phyloP scores from a whole-genome alignment of 2,888 invertebrate species.

The Physocephala rufipes region DNA sequence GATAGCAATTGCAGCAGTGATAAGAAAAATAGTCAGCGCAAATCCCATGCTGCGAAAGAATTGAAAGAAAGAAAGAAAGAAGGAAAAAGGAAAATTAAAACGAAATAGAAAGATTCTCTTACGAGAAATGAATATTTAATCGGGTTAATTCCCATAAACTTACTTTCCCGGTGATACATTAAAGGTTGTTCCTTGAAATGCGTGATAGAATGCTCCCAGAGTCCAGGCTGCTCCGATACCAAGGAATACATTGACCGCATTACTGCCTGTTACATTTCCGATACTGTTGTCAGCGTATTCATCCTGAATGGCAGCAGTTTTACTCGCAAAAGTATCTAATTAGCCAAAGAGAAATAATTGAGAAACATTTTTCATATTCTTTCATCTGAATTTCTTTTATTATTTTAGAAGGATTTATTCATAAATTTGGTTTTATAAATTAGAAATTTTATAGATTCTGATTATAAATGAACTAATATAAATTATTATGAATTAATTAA shows the following conservation, averaged over 20 bases:
- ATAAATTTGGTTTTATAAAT: no score
- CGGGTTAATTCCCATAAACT: constrained; percentile 44
- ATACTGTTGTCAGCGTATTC: constrained; percentile 97
- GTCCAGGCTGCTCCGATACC: constrained; percentile 99
- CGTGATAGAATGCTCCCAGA: constrained; percentile 92
- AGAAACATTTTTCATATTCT: no score
- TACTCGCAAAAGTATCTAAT: constrained; percentile 97
- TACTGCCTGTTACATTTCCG: constrained; percentile 98
- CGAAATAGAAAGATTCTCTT: not conserved
- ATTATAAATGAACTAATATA: no score
- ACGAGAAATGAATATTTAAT: not conserved
- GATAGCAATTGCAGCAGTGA: constrained; percentile 86
- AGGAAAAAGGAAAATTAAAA: not conserved
- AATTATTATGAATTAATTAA: no score
- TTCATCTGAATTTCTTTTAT: no score
- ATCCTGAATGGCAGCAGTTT: constrained; percentile 98
- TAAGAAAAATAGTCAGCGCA: constrained; percentile 95
- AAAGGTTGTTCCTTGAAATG: constrained; percentile 72
- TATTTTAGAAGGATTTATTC: not conserved
- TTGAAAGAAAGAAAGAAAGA: not conserved
- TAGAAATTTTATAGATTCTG: no score
- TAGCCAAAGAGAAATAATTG: not conserved
- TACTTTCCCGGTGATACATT: constrained; percentile 82
- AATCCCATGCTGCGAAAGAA: constrained; percentile 81
- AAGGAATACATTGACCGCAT: constrained; percentile 98